Conservation (phyloP, 2,888 invertebrate genomes). For the Pimpla rufipes region DNA sequence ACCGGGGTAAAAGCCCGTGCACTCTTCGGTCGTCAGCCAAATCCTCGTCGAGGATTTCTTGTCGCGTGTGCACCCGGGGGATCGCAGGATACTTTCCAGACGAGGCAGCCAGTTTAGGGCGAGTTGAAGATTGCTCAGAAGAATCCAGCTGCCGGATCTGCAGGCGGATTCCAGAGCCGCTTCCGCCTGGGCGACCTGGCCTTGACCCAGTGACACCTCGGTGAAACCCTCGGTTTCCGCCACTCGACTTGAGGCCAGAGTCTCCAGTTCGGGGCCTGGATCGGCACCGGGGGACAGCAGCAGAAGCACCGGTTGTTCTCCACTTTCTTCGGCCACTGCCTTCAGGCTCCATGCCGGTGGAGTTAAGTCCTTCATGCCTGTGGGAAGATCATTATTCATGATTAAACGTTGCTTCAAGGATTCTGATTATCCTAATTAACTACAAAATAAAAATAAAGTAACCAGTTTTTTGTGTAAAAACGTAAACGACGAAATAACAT, state of each 20-base stretch:
- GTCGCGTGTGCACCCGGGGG: constrained; percentile 77
- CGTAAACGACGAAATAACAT: no score
- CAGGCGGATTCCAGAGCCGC: constrained; percentile 85
- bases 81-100: constrained; percentile 81
- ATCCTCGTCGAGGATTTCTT: constrained; percentile 78
- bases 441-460: no score
- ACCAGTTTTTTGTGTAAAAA: no score
- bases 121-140: constrained; percentile 82
- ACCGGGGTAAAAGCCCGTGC: constrained; percentile 81
- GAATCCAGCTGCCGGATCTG: constrained; percentile 82
- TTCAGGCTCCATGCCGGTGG: constrained; percentile 88
- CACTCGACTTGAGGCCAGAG: constrained; percentile 86
- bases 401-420: no score
- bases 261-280: constrained; percentile 93
- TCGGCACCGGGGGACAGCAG: constrained; percentile 96
- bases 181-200: constrained; percentile 88
- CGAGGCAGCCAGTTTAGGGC: constrained; percentile 83
- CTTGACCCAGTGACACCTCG: constrained; percentile 93
- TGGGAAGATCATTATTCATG: constrained; percentile 47
- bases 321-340: constrained; percentile 87
- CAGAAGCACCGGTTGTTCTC: constrained; percentile 92
- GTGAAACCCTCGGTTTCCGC: constrained; percentile 75
- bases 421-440: no score
- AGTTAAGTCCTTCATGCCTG: constrained; percentile 86
- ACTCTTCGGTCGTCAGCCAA: constrained; percentile 83